These are phyloP conservation scores for Camponotus fellah DNA, from an alignment of 2,888 invertebrate genomes.

Conservation along the genomic window DNA sequence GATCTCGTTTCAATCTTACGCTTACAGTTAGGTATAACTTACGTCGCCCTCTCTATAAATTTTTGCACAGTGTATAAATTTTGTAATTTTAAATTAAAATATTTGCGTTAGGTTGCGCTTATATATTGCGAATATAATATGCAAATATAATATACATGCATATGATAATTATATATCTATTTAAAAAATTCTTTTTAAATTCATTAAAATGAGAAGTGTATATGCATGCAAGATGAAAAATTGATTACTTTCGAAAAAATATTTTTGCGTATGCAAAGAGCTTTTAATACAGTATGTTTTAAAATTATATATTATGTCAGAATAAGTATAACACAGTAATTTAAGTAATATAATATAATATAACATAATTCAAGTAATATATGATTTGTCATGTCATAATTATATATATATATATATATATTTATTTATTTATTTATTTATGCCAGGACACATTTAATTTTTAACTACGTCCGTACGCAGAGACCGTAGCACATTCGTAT, in stretches of 20 bases:
- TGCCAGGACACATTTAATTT: conserved; percentile 32
- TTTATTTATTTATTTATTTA: not conserved
- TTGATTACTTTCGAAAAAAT: not conserved
- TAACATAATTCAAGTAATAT: no score
- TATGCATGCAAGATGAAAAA: conserved; percentile 10
- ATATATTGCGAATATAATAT: not conserved
- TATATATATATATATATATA: conserved; percentile 2
- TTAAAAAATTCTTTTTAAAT: conserved; percentile 23
- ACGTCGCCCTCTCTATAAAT: not conserved
- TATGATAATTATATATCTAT: not conserved
- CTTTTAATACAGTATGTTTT: not conserved
- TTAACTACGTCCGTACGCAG: conserved; percentile 15
- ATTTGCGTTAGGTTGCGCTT: not conserved
- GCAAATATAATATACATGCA: not conserved
- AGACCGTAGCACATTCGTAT: conserved; percentile 49
- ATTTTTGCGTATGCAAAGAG: not conserved
- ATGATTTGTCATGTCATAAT: not conserved
- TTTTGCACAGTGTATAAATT: not conserved
- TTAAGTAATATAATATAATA: no score
- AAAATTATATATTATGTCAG: not conserved
- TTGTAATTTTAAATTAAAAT: not conserved
- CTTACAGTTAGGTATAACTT: not conserved
- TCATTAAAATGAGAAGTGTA: not conserved
- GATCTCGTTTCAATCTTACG: not conserved
- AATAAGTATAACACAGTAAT: not conserved